Percentiles rank a stretch among this genome's conserved stretches.
Evolutionary conservation across 2,113 vertebrate species (phyloP).

Genomic region (Anser cygnoides): DNA sequence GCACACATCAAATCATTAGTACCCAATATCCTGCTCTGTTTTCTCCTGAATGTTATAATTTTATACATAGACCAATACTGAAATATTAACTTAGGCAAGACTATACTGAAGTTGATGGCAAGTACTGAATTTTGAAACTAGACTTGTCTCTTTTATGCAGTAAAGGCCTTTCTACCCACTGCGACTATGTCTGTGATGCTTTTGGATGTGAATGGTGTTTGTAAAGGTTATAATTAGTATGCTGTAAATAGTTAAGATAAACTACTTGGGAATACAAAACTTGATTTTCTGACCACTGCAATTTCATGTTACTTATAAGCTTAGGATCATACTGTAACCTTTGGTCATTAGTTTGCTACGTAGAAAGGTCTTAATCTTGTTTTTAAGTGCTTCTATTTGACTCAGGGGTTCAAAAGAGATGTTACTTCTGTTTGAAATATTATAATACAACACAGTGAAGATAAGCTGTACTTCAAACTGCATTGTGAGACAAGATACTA

Average conservation of each 20-base stretch:
- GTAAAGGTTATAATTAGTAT: slow-evolving; percentile 26
- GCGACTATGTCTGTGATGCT: background rate
- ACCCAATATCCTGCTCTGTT: background rate
- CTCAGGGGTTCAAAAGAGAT: slow-evolving; percentile 59
- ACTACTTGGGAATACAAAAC: slow-evolving; percentile 10
- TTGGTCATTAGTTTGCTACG: slow-evolving; percentile 8
- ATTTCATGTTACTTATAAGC: slow-evolving; percentile 10
- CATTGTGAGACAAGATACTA: background rate
- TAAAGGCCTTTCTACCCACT: background rate
- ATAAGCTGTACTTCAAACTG: slow-evolving; percentile 12
- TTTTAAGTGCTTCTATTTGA: slow-evolving; percentile 40
- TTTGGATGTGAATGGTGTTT: background rate
- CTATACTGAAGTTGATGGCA: background rate
- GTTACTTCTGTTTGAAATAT: background rate
- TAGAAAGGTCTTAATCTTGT: background rate
- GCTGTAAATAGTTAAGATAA: slow-evolving; percentile 10
- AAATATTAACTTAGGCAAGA: background rate
- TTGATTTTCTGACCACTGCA: background rate
- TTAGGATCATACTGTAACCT: background rate
- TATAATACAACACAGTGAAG: background rate
- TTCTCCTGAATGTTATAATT: background rate
- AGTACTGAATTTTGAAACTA: background rate
- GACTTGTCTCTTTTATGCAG: background rate
- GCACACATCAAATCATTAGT: background rate
- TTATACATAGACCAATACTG: background rate